Base-by-base conservation (phyloP, 2,113 vertebrate genomes). In the Gasterosteus nipponicus region DNA sequence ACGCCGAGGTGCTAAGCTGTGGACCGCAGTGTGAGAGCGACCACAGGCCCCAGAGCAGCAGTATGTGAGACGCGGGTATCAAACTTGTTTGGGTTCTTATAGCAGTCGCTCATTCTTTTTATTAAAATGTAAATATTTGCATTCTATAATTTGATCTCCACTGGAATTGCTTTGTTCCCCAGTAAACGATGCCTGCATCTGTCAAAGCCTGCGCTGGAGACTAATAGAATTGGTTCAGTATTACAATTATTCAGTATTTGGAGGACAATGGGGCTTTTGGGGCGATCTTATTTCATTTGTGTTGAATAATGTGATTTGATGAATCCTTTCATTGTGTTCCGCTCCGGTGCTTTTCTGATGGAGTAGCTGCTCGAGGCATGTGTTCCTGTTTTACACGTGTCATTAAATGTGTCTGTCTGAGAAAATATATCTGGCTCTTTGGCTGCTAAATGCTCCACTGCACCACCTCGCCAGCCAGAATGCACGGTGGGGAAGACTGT, bases 1-100 rank as follows among this genome's bases (percentile, higher is more conserved):
- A 64, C 83, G 82, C 83, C 5, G 80, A 89, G 83, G 88, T 91
- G 91, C 83, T 92, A 92, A 91, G 89, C 91, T 89, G 90, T 91
- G 88, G 89, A 80, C 82, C 85, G 78, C 67, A 59, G 84, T 85
- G 86, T 86, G 87, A 90, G 86, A 84, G 82, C 86, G 86, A 91
- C 92, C 90, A 92, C 89, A 92, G 88, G 83, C 81, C 22, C 22
- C 22, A 87, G 84, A 91, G 81, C 46, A 68, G 78, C 78, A 71
- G 22, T 26, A 79, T 74, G 11, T 47, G 67, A 67, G 64, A 75
- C 72, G 4, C 22, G 44, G 58, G 39, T 56, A 70, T 65, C 26
- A 72, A 78, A 26, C 22, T 26, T 26, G 22, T 26, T 26, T 26
- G 22, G 22, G 22, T 26, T 26, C 1, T 26, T 33, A 49, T 33